Evolutionary conservation across 2,797 vertebrate species (phyloP).

Genomic region (Phrynocephalus guinanensis): DNA sequence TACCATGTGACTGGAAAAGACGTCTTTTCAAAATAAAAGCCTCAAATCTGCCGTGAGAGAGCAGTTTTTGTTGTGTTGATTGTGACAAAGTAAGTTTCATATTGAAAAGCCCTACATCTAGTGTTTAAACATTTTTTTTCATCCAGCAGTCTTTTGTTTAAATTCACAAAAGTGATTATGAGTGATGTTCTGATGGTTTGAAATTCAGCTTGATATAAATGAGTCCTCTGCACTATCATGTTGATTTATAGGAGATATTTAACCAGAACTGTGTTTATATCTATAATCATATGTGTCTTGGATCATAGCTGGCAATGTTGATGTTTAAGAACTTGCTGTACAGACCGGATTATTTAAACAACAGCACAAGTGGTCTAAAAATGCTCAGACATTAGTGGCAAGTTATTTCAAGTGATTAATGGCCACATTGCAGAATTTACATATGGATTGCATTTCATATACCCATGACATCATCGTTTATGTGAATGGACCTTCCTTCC

Average conservation of each 20-base stretch:
- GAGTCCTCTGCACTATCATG: not conserved
- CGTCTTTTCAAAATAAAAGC: too few relatives aligned
- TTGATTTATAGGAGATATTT: not conserved
- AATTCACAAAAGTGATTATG: not conserved
- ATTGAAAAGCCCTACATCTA: not conserved
- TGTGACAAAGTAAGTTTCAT: not conserved
- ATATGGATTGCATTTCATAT: constrained; percentile 3
- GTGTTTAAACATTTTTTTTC: not conserved
- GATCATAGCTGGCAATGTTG: not conserved
- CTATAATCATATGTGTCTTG: not conserved
- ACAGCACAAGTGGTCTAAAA: not conserved
- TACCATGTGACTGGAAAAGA: too few relatives aligned
- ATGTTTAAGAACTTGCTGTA: not conserved
- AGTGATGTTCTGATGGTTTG: not conserved
- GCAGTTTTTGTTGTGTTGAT: not conserved
- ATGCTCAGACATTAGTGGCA: not conserved
- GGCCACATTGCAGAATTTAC: not conserved
- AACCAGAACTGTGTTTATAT: not conserved
- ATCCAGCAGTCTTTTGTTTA: not conserved
- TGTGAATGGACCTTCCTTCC: not conserved
- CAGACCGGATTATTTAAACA: not conserved
- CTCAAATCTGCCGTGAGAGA: too few relatives aligned
- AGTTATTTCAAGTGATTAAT: not conserved
- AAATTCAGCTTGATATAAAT: not conserved
- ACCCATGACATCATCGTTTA: not conserved